A percentile compares a stretch with the other conserved stretches of the same genome.
These are phyloP conservation scores for Blennius ocellaris DNA, from an alignment of 2,113 vertebrate species.

Conservation along the genomic window DNA sequence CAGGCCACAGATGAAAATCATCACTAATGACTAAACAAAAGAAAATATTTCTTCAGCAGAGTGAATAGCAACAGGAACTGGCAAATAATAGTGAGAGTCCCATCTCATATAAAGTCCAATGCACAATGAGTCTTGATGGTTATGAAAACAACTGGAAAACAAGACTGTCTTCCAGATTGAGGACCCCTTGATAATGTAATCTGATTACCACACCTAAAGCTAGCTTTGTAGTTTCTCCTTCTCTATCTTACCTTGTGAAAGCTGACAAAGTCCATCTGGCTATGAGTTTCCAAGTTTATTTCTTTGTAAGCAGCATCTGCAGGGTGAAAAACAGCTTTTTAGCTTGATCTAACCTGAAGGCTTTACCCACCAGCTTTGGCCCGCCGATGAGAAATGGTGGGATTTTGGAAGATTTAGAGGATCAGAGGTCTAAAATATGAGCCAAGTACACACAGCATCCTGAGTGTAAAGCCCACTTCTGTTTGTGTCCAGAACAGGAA, in stretches of 20 bases:
- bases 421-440: background rate
- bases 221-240: no score
- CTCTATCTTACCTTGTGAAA: conserved; percentile 67
- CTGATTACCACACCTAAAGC: conserved; percentile 12
- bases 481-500: background rate
- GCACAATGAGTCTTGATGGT: background rate
- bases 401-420: background rate
- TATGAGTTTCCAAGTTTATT: conserved; percentile 32
- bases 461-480: background rate
- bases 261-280: conserved; percentile 54
- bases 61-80: background rate
- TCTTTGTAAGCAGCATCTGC: conserved; percentile 66
- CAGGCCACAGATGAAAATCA: no score
- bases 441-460: background rate
- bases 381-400: background rate
- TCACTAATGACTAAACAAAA: background rate
- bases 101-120: background rate
- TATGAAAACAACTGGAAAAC: background rate
- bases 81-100: background rate
- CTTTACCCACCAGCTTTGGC: conserved; percentile 1
- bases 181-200: conserved; percentile 2
- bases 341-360: conserved; percentile 31
- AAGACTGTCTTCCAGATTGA: conserved; percentile 3
- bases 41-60: background rate
- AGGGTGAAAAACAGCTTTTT: conserved; percentile 44